Base-by-base conservation (phyloP, 2,113 vertebrate genomes). In the Silurus meridionalis region DNA sequence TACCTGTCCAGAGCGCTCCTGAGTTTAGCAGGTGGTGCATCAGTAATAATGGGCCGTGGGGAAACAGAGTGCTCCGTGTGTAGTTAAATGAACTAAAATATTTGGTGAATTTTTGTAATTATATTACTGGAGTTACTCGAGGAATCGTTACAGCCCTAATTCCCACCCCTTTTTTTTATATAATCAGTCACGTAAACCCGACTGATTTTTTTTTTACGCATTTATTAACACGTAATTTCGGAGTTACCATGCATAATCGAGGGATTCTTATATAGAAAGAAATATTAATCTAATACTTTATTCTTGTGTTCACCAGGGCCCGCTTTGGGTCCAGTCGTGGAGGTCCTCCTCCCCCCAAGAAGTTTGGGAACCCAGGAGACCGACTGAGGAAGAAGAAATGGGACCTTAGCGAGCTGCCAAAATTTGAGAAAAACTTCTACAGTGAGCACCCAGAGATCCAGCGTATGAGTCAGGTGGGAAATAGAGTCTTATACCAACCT, bases 391-490 rank as follows among this genome's bases (percentile, higher is more conserved):
- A 98, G 91, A 99, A 97, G 93, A 97, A 96, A 86, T 99, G 98
- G 98, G 97, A 99, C 91, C 92, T 99, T 82, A 97, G 94, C 25
- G 97, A 99, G 67, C 94, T 99, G 52, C 97, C 98, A 37, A 99
- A 99, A 79, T 99, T 99, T 93, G 98, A 99, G 92, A 99, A 99
- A 93, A 99, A 99, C 91, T 99, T 99, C 89, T 99, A 99, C 2
- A 93, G 93, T 53, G 98, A 99, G 86, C 96, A 98, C 88, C 95
- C 95, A 0, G 98, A 99, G 87, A 94, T 99, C 82, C 97, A 97
- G 87, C 95, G 90, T 37, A 92, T 97, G 90, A 96, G 93, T 89
- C 96, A 95, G 28, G 97, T 98, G 94, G 28, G 66, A 60, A 48
- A 60, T 46, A 52, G 8, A 75, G 72, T 75, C 37, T 17, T 71